Evolutionary conservation across 2,113 vertebrate species (phyloP), one percentile per base, ranked within the genome.

Genomic region (Pithys albifrons): DNA sequence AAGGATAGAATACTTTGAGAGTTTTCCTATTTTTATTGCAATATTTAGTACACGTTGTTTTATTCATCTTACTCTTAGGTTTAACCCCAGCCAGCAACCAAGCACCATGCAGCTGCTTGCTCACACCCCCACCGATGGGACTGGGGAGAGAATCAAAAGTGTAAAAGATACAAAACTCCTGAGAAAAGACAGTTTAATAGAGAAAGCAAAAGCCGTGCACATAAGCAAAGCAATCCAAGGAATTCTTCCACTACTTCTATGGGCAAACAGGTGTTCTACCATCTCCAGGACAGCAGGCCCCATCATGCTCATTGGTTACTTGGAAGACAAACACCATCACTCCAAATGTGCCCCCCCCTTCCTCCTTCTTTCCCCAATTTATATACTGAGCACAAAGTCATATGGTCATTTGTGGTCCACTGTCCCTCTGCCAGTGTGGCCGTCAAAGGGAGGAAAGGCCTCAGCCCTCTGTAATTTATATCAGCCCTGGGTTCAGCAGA

Each of bases 61-160:
- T 37, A 70, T 70, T 88, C 3, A 22, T 65, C 29, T 13, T 85
- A 14, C 6, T 5, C 39, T 15, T 46, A 54, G 0, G 1, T 61
- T 69, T 75, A 61, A 61, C 20, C 16, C 24, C 9, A 83, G 33
- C 4, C 19, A 75, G 23, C 10, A 52, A 9, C n/a, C 46, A 46
- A 82, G 23, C 16, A 8, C 28, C 28, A n/a, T 2, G 2, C 28
- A 46, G 23, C 52, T 31, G 14, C 16, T 46, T 19, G 37, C 16
- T 59, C 23, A 51, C 23, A 61, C 6, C 39, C 8, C 24, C 39
- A 61, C 17, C 23, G n/a, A 7, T 10, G 20, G 39, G n/a, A 48
- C 1, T 0, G 0, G 24, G 33, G 37, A 51, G 23, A 59, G 19
- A 18, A n/a, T 69, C 16, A 14, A 19, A 13, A 69, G 39, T 10